A percentile compares a stretch with the other conserved stretches of the same genome.
Evolutionary conservation across 2,888 invertebrate species (phyloP).

Genomic region (Leptogaster cylindrica): DNA sequence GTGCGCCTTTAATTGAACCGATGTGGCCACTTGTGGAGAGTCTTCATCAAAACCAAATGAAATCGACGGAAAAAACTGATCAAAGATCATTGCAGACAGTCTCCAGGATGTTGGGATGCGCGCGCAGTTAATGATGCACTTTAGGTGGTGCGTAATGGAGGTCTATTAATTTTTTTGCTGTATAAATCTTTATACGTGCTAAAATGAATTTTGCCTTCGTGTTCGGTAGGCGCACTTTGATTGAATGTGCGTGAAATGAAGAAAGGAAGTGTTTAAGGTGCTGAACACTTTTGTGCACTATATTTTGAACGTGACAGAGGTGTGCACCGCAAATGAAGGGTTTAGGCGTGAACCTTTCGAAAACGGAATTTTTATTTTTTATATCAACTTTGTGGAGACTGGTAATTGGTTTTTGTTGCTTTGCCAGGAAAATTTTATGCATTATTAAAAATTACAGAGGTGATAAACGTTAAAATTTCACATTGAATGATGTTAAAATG

Average conservation of each 20-base stretch:
- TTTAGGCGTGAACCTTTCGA: constrained; percentile 13
- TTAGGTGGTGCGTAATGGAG: constrained; percentile 35
- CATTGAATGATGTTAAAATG: too few relatives aligned
- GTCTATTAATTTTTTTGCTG: constrained; percentile 37
- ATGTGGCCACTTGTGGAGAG: background rate
- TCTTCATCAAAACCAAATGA: background rate
- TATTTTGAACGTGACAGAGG: constrained; percentile 13
- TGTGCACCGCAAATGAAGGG: constrained; percentile 20
- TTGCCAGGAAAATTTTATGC: too few relatives aligned
- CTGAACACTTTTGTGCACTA: background rate
- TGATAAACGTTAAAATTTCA: too few relatives aligned
- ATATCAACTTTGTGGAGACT: too few relatives aligned
- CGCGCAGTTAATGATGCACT: constrained; percentile 34
- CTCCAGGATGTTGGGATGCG: constrained; percentile 4
- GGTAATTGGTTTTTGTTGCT: too few relatives aligned
- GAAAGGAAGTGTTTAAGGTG: constrained; percentile 15
- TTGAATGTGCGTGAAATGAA: constrained; percentile 33
- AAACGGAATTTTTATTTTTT: too few relatives aligned
- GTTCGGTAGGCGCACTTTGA: constrained; percentile 26
- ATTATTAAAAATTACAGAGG: too few relatives aligned
- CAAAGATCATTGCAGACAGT: constrained; percentile 17
- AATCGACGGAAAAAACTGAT: background rate
- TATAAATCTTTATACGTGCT: too few relatives aligned
- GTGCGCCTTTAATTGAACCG: constrained; percentile 11
- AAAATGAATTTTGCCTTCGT: background rate